phyloP scores from a whole-genome alignment of 2,797 vertebrate species.

The Labeo calbasu region DNA sequence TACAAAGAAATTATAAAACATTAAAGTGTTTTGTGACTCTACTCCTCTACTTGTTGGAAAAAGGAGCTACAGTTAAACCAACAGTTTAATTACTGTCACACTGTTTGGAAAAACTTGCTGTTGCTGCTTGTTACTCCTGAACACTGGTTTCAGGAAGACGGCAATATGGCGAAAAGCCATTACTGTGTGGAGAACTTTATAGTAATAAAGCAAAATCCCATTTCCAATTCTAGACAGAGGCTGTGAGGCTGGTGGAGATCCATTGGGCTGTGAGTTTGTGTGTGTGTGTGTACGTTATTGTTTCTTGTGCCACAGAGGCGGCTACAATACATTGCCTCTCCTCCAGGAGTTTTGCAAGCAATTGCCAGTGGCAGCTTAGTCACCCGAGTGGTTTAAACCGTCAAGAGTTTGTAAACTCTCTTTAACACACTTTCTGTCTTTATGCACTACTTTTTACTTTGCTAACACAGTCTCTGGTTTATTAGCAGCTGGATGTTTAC shows the following conservation, averaged over 20 bases:
- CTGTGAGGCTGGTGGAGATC: constrained; percentile 46
- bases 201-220: constrained; percentile 78
- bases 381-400: constrained; percentile 68
- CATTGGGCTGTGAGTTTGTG: not conserved
- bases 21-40: not conserved
- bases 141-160: constrained; percentile 49
- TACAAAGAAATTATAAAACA: not conserved
- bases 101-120: not conserved
- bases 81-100: not conserved
- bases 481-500: constrained; percentile 2
- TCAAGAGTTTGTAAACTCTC: constrained; percentile 55
- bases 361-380: constrained; percentile 66
- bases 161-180: constrained; percentile 57
- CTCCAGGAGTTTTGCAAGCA: constrained; percentile 49
- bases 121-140: not conserved
- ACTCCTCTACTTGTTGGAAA: not conserved
- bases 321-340: not conserved
- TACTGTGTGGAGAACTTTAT: constrained; percentile 72
- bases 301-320: not conserved
- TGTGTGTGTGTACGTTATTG: constrained; percentile 2
- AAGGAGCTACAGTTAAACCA: not conserved
- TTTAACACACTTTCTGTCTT: not conserved
- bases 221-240: constrained; percentile 68
- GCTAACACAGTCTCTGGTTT: not conserved
- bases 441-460: not conserved